Percentiles rank a stretch among this genome's conserved stretches.
Evolutionary conservation across 2,888 invertebrate species (phyloP).

Genomic region (Hydraecia micacea): DNA sequence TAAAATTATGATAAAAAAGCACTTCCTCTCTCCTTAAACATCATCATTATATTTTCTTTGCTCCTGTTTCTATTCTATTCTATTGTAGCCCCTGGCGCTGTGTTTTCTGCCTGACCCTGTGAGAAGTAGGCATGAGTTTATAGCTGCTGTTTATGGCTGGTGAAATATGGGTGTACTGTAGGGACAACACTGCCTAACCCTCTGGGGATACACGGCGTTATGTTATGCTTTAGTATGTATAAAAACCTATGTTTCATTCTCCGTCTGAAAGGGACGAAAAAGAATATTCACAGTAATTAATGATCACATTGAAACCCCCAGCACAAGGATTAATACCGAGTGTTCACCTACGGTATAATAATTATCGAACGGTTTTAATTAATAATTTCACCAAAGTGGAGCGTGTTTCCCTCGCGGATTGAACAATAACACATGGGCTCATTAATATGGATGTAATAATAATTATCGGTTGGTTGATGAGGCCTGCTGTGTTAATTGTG

Average conservation of each 20-base stretch:
- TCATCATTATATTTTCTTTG: too few relatives aligned
- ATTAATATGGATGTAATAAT: slow-evolving; percentile 38
- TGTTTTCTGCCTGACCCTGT: neutral
- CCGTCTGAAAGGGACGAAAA: neutral
- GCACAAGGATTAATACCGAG: neutral
- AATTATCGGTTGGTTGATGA: slow-evolving; percentile 30
- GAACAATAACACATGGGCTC: slow-evolving; percentile 27
- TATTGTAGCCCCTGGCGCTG: neutral
- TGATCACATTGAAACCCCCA: neutral
- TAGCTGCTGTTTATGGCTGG: too few relatives aligned
- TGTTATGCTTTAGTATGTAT: neutral
- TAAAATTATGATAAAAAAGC: too few relatives aligned
- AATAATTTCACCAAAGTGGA: slow-evolving; percentile 40
- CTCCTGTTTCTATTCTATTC: too few relatives aligned
- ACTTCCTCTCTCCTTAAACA: too few relatives aligned
- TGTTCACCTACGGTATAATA: neutral
- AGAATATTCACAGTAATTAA: neutral
- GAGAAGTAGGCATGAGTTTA: neutral
- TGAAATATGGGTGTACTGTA: too few relatives aligned
- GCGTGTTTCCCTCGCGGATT: slow-evolving; percentile 1
- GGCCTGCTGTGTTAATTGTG: neutral
- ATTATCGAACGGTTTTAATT: slow-evolving; percentile 8
- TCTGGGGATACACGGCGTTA: too few relatives aligned
- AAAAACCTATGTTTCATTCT: neutral
- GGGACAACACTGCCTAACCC: too few relatives aligned